A percentile compares a stretch with the other conserved stretches of the same genome.
phyloP scores from a whole-genome alignment of 1,140 invertebrate species.

The Heliconius hermathena region DNA sequence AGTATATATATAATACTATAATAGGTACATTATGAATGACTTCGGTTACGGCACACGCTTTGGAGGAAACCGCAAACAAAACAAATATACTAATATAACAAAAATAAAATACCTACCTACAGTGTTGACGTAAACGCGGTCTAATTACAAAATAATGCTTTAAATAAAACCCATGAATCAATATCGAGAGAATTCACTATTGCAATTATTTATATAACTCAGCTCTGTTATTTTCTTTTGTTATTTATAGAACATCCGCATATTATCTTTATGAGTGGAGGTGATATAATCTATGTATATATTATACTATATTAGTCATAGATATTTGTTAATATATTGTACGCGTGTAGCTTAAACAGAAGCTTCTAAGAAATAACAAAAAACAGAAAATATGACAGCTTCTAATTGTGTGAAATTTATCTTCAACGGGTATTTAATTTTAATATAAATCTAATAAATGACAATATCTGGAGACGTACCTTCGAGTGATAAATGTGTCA shows the following conservation, averaged over 20 bases:
- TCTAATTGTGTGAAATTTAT: neutral
- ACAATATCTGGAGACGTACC: neutral
- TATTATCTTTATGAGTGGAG: neutral
- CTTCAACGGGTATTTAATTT: neutral
- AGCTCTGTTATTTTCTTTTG: neutral
- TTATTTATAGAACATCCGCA: conserved; percentile 27
- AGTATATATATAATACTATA: neutral
- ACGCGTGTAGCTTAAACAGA: too few species aligned
- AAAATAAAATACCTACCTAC: conserved; percentile 6
- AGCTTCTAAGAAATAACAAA: too few species aligned
- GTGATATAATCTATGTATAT: neutral
- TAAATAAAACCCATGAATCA: conserved; percentile 40
- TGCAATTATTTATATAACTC: conserved; percentile 20
- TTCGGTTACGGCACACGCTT: conserved; percentile 15
- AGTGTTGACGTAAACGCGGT: conserved; percentile 24
- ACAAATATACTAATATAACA: conserved; percentile 13
- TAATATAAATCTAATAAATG: neutral
- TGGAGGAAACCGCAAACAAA: conserved; percentile 33
- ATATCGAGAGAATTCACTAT: conserved; percentile 22
- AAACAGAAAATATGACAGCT: neutral
- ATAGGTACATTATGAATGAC: conserved; percentile 28
- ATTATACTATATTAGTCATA: neutral
- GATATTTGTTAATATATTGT: neutral
- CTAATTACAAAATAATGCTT: conserved; percentile 30
- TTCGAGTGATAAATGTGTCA: conserved; percentile 5